Conservation (phyloP, 37 sponge, comb jelly and placozoan genomes). For the Beroe ovata region DNA sequence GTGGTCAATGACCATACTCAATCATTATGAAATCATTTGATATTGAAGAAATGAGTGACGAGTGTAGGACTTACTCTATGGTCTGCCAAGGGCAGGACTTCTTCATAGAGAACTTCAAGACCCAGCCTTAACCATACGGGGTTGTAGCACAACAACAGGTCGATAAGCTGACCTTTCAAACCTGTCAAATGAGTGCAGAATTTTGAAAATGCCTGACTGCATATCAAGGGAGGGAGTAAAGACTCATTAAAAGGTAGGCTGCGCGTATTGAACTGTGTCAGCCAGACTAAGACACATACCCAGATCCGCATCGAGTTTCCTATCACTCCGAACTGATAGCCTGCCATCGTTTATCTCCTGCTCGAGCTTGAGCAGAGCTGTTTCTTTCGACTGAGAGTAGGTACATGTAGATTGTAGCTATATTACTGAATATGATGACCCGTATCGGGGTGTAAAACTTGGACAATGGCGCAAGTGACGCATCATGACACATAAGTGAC, state of each 20-base stretch:
- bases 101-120: slow-evolving; percentile 75
- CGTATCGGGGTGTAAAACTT: too few relatives aligned
- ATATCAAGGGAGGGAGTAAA: too few relatives aligned
- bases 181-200: too few relatives aligned
- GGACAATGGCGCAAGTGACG: too few relatives aligned
- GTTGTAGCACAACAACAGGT: slow-evolving; percentile 80
- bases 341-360: slow-evolving; percentile 77
- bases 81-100: slow-evolving; percentile 5
- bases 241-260: too few relatives aligned
- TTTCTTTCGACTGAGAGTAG: slow-evolving; percentile 68
- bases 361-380: slow-evolving; percentile 72
- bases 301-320: slow-evolving; percentile 74
- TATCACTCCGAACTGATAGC: slow-evolving; percentile 71
- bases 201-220: not conserved
- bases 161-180: slow-evolving; percentile 76
- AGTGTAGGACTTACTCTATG: slow-evolving; percentile 10
- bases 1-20: too few relatives aligned
- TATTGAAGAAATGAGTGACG: not conserved
- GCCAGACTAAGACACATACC: too few relatives aligned
- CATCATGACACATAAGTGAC: too few relatives aligned
- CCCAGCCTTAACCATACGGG: slow-evolving; percentile 88
- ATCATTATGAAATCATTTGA: too few relatives aligned
- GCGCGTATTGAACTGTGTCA: too few relatives aligned
- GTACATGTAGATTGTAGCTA: too few relatives aligned
- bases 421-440: too few relatives aligned